phyloP scores from a whole-genome alignment of 2,888 invertebrate genomes.

The Agonopterix heracliana region DNA sequence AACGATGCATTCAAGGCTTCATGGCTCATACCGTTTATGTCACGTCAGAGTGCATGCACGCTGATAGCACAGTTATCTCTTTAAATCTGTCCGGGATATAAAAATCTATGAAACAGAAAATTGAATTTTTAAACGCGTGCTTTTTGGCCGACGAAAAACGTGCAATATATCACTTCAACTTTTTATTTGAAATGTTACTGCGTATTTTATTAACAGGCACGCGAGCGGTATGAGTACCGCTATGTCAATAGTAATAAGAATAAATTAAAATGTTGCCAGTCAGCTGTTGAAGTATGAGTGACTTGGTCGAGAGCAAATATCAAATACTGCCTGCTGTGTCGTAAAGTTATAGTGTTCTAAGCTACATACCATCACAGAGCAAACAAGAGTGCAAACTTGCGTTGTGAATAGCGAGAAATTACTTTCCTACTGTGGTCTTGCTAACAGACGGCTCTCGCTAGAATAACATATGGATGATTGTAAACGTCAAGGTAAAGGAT shows the following conservation, averaged over 20 bases:
- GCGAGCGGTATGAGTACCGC: background rate
- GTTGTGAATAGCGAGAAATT: too few relatives aligned
- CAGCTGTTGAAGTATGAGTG: background rate
- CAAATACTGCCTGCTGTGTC: background rate
- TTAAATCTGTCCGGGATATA: constrained; percentile 1
- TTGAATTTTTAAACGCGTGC: constrained; percentile 7
- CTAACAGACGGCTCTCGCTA: too few relatives aligned
- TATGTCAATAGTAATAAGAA: constrained; percentile 6
- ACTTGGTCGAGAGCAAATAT: constrained; percentile 1
- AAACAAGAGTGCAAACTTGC: too few relatives aligned
- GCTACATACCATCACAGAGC: too few relatives aligned
- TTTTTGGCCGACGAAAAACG: background rate
- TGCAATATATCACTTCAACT: too few relatives aligned
- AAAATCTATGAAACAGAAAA: constrained; percentile 6
- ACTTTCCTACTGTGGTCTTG: too few relatives aligned
- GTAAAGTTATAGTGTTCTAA: too few relatives aligned
- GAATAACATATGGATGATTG: too few relatives aligned
- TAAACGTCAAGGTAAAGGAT: too few relatives aligned
- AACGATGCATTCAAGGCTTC: constrained; percentile 19
- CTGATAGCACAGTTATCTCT: background rate
- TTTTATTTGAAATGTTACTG: too few relatives aligned
- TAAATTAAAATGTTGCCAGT: constrained; percentile 8
- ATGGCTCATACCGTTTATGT: constrained; percentile 8
- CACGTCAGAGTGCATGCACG: background rate
- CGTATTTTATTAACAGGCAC: background rate